Percentiles rank a stretch among this genome's conserved stretches.
phyloP scores from a whole-genome alignment of 2,797 vertebrate species.

The Anguilla megastoma region DNA sequence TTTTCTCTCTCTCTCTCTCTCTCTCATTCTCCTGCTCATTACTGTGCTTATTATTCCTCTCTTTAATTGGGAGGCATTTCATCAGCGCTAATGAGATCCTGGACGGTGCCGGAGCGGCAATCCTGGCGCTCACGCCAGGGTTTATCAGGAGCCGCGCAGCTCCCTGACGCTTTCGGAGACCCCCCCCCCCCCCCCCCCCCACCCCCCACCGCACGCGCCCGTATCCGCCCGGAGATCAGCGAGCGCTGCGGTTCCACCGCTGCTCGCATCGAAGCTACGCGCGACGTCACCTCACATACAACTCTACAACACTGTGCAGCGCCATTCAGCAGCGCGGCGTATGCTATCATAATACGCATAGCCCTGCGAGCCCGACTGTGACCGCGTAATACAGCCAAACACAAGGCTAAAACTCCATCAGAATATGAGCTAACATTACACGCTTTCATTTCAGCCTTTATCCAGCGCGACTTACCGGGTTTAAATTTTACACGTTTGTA shows the following conservation, averaged over 20 bases:
- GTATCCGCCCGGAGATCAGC: background rate
- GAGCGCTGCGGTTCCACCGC: background rate
- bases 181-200: constrained; percentile 10
- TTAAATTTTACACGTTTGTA: background rate
- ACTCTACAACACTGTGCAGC: background rate
- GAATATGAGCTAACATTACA: background rate
- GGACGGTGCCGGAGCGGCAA: constrained; percentile 21
- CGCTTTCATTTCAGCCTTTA: background rate
- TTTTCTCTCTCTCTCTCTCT: background rate
- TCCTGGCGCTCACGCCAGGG: constrained; percentile 30
- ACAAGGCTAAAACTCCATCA: background rate
- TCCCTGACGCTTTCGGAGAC: constrained; percentile 52
- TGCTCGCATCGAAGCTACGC: background rate
- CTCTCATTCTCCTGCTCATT: constrained; percentile 27
- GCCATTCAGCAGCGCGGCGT: background rate
- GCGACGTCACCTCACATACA: background rate
- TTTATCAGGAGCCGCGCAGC: constrained; percentile 58
- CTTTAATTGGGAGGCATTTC: constrained; percentile 37
- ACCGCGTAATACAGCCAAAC: background rate
- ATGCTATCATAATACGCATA: background rate
- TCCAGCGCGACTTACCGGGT: background rate
- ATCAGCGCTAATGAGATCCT: constrained; percentile 29
- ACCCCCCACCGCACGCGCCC: background rate
- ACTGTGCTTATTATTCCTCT: constrained; percentile 43
- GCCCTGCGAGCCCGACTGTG: background rate